Conservation (phyloP, 2,888 invertebrate genomes). For the Drosophila algonquin region DNA sequence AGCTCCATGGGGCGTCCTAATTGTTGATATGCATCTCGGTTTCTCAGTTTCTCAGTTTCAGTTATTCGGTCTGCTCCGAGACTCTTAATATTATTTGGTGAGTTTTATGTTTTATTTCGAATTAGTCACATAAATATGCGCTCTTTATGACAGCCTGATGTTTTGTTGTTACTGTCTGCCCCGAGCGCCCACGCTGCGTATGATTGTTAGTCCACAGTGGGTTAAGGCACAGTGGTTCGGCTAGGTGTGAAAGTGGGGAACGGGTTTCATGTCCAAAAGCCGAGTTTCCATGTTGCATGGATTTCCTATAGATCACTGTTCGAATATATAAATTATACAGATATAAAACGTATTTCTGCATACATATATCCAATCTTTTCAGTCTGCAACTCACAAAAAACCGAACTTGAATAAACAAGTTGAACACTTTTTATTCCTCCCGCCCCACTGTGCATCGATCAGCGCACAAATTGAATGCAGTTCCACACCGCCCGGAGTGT, state of each 20-base stretch:
- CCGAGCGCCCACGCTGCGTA: constrained; percentile 67
- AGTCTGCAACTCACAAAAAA: background rate
- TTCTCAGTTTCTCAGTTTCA: constrained; percentile 21
- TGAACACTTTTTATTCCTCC: background rate
- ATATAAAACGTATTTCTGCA: no score
- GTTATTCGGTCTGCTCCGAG: constrained; percentile 19
- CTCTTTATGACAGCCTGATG: constrained; percentile 67
- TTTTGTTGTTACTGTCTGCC: constrained; percentile 44
- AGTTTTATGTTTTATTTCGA: constrained; percentile 79
- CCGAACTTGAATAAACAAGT: background rate
- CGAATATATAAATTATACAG: no score
- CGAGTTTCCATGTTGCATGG: no score
- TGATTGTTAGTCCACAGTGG: constrained; percentile 53
- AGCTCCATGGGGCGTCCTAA: constrained; percentile 51
- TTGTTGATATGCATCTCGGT: constrained; percentile 52
- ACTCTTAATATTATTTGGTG: constrained; percentile 80
- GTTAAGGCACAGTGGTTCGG: constrained; percentile 23
- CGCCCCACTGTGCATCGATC: constrained; percentile 22
- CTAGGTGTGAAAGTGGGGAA: no score
- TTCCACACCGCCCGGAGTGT: constrained; percentile 37
- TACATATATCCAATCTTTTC: no score
- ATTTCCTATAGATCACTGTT: no score
- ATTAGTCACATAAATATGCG: constrained; percentile 78
- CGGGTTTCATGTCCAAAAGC: no score
- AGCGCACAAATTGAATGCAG: constrained; percentile 2